These are phyloP conservation scores for Sciurus carolinensis DNA, from an alignment of 2,797 vertebrate species.

Conservation along the genomic window DNA sequence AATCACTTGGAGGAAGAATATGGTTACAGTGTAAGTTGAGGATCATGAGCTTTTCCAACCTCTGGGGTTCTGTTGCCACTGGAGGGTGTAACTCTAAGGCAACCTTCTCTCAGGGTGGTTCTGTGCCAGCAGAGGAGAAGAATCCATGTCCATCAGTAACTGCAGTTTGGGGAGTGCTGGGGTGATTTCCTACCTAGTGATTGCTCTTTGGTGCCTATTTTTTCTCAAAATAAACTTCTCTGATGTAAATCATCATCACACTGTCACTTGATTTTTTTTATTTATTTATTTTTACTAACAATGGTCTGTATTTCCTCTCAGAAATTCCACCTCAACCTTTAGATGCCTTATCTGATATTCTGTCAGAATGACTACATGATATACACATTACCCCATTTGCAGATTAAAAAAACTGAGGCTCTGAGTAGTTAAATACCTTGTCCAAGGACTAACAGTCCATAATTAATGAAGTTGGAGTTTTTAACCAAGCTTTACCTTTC, in stretches of 20 bases:
- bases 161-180: too few species aligned
- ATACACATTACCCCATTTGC: not conserved
- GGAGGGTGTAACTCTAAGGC: not conserved
- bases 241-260: not conserved
- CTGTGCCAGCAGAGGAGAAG: not conserved
- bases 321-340: not conserved
- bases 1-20: conserved; percentile 40
- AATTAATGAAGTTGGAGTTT: not conserved
- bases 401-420: not conserved
- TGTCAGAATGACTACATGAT: not conserved
- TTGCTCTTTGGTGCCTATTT: not conserved
- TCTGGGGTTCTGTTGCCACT: not conserved
- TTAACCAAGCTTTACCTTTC: not conserved
- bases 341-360: not conserved
- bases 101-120: not conserved
- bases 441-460: not conserved
- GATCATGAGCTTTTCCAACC: not conserved
- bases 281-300: not conserved
- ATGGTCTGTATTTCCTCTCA: not conserved
- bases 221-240: not conserved
- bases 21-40: not conserved
- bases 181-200: not conserved
- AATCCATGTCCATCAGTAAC: not conserved
- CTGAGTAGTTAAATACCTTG: not conserved
- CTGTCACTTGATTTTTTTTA: not conserved